Percentiles rank a stretch among this genome's conserved stretches.
These are phyloP conservation scores for Malurus alboscapulatus DNA, from an alignment of 2,113 vertebrate genomes.

Conservation along the genomic window DNA sequence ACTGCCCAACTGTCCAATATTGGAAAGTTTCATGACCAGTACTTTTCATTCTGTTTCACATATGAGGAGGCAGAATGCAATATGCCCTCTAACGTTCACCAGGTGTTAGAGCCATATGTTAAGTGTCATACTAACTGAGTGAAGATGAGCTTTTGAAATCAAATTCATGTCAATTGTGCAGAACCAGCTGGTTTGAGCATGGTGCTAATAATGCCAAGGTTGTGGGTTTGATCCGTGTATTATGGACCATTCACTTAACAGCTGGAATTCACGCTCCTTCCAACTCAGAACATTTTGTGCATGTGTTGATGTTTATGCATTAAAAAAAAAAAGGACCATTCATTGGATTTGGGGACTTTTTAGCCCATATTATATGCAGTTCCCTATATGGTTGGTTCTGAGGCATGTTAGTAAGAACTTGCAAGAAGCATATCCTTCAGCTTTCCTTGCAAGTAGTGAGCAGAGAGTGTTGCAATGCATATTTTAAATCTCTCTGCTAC, in stretches of 20 bases:
- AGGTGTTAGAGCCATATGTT: neutral
- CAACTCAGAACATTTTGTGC: neutral
- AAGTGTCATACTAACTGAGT: neutral
- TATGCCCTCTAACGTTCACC: neutral
- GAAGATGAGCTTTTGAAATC: neutral
- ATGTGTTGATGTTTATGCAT: neutral
- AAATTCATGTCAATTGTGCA: neutral
- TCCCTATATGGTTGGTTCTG: neutral
- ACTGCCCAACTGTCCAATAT: neutral
- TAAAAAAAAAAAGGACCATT: neutral
- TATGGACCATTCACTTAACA: neutral
- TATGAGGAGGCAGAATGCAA: neutral
- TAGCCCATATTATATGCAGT: neutral
- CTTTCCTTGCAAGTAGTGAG: neutral
- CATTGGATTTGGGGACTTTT: neutral
- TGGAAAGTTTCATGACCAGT: neutral
- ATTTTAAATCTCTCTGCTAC: neutral
- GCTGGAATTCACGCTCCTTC: neutral
- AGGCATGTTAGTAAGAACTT: neutral
- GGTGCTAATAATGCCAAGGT: neutral
- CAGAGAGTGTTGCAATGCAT: neutral
- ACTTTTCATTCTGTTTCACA: neutral
- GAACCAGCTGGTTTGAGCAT: neutral
- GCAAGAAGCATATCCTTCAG: rapidly evolving
- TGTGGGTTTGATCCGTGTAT: neutral